These are phyloP conservation scores for Lipotes vexillifer DNA, from an alignment of 2,113 vertebrate genomes.

Conservation along the genomic window DNA sequence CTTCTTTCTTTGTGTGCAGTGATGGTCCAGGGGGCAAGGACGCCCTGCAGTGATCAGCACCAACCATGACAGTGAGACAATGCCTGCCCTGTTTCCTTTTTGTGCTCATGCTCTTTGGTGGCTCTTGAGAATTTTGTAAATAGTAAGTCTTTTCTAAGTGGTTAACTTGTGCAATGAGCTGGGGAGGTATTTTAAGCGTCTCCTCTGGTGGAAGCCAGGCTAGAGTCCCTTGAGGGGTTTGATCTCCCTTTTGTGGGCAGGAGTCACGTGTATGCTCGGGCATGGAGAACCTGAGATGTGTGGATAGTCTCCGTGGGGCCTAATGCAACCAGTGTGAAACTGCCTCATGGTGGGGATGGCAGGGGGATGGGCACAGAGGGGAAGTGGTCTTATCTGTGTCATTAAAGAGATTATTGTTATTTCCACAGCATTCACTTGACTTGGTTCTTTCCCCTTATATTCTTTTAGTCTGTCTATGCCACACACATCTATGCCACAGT, in stretches of 20 bases:
- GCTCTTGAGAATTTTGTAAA: not conserved
- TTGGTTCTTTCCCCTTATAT: not conserved
- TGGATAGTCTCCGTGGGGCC: not conserved
- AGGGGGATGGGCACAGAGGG: not conserved
- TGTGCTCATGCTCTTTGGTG: not conserved
- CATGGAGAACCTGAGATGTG: no score
- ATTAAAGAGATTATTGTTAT: not conserved
- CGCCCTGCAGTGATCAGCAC: not conserved
- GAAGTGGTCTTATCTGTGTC: not conserved
- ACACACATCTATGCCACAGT: not conserved
- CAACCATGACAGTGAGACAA: fast-evolving
- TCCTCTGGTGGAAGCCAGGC: not conserved
- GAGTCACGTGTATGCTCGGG: fast-evolving
- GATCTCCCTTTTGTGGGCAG: not conserved
- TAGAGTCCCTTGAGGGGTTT: not conserved
- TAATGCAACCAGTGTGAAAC: not conserved
- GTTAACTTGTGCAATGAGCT: fast-evolving
- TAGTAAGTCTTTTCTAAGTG: not conserved
- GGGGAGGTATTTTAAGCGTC: not conserved
- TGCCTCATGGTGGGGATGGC: not conserved
- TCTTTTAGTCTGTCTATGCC: not conserved
- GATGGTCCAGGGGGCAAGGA: not conserved
- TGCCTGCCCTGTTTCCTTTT: not conserved
- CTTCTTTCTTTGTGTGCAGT: not conserved
- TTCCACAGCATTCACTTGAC: not conserved